These are phyloP conservation scores for Xiphorhynchus elegans DNA, from an alignment of 2,113 vertebrate genomes.

Conservation along the genomic window DNA sequence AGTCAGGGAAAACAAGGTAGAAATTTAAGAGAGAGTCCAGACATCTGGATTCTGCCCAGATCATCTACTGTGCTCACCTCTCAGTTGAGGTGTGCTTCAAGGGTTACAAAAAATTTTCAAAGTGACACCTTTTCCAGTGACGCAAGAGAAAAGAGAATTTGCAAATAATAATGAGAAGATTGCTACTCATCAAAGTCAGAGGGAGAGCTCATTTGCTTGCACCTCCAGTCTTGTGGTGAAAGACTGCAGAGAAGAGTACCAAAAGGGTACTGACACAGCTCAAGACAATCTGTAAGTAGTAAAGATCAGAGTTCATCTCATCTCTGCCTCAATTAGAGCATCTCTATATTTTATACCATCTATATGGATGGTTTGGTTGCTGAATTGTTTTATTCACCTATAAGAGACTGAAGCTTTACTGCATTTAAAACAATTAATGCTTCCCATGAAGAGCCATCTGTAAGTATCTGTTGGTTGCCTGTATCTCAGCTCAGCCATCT, in stretches of 20 bases:
- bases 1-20: neutral
- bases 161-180: neutral
- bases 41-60: neutral
- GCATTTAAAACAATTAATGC: neutral
- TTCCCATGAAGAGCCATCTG: neutral
- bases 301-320: neutral
- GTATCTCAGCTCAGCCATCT: neutral
- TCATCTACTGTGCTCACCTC: neutral
- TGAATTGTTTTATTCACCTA: neutral
- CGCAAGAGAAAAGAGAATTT: slow-evolving; percentile 22
- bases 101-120: neutral
- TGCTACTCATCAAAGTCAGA: neutral
- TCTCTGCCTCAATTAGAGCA: neutral
- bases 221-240: neutral
- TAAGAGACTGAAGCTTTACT: neutral
- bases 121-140: neutral
- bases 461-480: neutral
- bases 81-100: neutral
- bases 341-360: neutral
- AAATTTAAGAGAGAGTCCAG: neutral
- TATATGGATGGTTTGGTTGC: neutral
- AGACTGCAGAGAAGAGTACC: neutral
- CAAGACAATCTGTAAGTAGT: neutral
- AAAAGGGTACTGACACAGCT: neutral
- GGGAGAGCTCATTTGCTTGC: neutral